Base-by-base conservation (phyloP, 2,113 vertebrate species). In the Chionodraco myersi region DNA sequence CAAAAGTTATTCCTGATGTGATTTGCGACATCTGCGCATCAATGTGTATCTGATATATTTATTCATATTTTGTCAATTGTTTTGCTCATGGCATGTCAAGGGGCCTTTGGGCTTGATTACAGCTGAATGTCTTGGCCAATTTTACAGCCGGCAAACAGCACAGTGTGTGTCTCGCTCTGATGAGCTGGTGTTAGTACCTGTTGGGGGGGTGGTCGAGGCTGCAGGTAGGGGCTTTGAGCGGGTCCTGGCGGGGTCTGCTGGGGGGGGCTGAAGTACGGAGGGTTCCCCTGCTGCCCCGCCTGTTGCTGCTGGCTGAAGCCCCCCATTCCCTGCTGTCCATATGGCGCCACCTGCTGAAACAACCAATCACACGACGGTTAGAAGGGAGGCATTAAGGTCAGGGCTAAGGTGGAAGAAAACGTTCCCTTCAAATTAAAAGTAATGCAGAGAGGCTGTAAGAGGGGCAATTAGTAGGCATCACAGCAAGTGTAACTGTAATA, bases 201-300 rank as follows among this genome's bases (percentile, higher is more conserved):
- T 94, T 97, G 97, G 1, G 94, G 92, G 53, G 96, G 96, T 75
- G 96, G 96, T 88, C 97, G 94, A 86, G 97, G 95, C 92, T 96
- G 98, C 58, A 96, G 85, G 93, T 97, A 97, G 6, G 96, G 93
- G 91, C 96, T 95, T 53, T 96, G 96, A 0, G 95, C 93, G 23
- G 96, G 95, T 75, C 95, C 96, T 59, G 94, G 94, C 10, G 96
- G 95, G 86, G 94, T 96, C 49, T 96, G 96, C 41, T 96, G 96
- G 81, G 97, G 96, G 91, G 97, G 96, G 95, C 96, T 98, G 95
- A 98, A 99, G 89, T 98, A 99, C 0, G 97, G 94, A 84, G 97
- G 97, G 80, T 97, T 97, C 91, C 96, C 96, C 92, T 97, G 93
- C 70, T 93, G 92, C 26, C 86, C 86, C 30, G 82, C 23, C 79